Percentiles rank a stretch among this genome's conserved stretches.
phyloP scores from a whole-genome alignment of 2,113 vertebrate species.

The Alaudala cheleensis region DNA sequence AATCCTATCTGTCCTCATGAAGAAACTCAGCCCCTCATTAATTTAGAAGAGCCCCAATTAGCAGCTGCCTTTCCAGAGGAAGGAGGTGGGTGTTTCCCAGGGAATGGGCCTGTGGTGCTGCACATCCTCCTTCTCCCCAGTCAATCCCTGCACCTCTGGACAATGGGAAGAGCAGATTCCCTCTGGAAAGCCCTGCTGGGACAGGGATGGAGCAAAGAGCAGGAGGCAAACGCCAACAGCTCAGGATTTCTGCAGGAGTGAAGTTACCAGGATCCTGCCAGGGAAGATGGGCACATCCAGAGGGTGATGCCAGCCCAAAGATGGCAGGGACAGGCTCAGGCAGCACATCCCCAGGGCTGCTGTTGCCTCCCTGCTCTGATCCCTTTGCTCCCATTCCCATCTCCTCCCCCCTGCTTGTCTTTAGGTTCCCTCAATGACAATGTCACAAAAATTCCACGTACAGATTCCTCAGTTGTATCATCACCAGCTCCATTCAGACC shows the following conservation, averaged over 20 bases:
- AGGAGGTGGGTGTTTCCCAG: neutral
- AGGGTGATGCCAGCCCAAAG: neutral
- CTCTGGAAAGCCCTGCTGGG: neutral
- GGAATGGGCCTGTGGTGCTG: too few species aligned
- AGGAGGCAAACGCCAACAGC: neutral
- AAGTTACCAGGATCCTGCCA: neutral
- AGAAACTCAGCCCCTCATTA: neutral
- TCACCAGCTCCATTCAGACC: neutral
- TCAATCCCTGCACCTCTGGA: neutral
- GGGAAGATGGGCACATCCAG: neutral
- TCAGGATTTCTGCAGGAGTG: neutral
- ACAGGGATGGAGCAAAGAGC: neutral
- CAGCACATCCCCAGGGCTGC: neutral
- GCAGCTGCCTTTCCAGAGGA: neutral
- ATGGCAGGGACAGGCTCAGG: neutral
- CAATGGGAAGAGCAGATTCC: neutral
- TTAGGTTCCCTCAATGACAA: neutral
- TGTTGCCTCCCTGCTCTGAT: neutral
- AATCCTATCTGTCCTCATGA: rapidly evolving
- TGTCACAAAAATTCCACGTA: neutral
- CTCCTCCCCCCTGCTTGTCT: neutral
- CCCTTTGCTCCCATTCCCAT: neutral
- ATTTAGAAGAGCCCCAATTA: neutral
- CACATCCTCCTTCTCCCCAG: neutral
- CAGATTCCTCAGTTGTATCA: neutral